A percentile compares a stretch with the other conserved stretches of the same genome.
Conservation (phyloP, 2,113 vertebrate species). For the Gymnarchus niloticus region DNA sequence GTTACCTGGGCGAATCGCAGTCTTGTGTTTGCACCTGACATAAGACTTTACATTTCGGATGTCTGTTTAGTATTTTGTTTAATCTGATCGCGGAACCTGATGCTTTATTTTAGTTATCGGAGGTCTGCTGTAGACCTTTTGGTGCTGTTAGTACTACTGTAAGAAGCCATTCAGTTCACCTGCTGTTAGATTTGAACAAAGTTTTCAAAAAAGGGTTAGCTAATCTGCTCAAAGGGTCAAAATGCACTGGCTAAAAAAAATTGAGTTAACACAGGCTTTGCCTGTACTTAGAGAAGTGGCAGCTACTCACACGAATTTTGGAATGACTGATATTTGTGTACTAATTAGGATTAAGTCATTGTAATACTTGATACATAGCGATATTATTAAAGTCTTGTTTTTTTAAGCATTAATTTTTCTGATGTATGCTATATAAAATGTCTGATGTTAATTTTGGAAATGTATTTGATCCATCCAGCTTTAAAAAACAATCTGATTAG, state of each 20-base stretch:
- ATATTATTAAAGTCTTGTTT: background rate
- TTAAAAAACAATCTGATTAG: no score
- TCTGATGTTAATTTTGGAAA: no score
- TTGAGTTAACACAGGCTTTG: background rate
- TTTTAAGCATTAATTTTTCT: background rate
- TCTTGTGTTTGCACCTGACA: slow-evolving; percentile 7
- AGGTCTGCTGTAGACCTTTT: background rate
- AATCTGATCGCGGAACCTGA: background rate
- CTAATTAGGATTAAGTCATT: background rate
- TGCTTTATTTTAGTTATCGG: background rate
- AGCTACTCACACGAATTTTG: background rate
- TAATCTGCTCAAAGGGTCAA: background rate
- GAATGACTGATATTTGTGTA: background rate
- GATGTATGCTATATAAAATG: background rate
- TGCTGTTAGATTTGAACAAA: background rate
- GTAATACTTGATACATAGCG: background rate
- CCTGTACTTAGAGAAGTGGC: background rate
- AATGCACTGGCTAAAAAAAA: background rate
- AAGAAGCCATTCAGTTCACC: background rate
- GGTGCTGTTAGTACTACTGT: background rate
- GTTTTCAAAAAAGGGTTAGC: background rate
- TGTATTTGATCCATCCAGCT: no score
- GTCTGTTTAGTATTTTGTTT: background rate
- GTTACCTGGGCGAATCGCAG: background rate
- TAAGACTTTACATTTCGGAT: background rate